Conservation (phyloP, 2,797 vertebrate genomes). For the Chrosomus eos region DNA sequence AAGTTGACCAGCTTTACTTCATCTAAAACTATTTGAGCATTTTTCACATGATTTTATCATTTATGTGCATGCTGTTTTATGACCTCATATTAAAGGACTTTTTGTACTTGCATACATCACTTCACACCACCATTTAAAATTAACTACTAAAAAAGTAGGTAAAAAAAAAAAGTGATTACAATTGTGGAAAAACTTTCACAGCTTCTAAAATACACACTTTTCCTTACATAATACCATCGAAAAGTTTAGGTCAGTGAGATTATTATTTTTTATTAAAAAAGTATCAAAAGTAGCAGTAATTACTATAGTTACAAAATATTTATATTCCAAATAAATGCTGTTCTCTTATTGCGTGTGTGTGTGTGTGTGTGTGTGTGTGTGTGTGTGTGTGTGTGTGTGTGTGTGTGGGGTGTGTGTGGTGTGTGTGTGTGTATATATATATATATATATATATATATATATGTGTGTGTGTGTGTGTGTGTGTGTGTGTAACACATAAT, state of each 20-base stretch:
- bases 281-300: neutral
- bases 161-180: neutral
- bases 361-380: too few species aligned
- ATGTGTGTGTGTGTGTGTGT: too few species aligned
- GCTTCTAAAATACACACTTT: neutral
- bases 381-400: too few species aligned
- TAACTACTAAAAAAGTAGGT: neutral
- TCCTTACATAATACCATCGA: neutral
- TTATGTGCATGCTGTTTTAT: neutral
- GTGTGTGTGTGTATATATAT: too few species aligned
- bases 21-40: neutral
- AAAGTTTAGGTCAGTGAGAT: neutral
- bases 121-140: neutral
- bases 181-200: neutral
- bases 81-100: neutral
- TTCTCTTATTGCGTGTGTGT: too few species aligned
- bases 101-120: neutral
- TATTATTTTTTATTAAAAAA: neutral
- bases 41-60: neutral
- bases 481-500: neutral
- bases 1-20: neutral
- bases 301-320: too few species aligned
- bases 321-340: neutral
- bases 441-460: too few species aligned
- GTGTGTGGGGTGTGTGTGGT: too few species aligned